A percentile compares a stretch with the other conserved stretches of the same genome.
Evolutionary conservation across 2,113 vertebrate species (phyloP).

Genomic region (Dascyllus trimaculatus): DNA sequence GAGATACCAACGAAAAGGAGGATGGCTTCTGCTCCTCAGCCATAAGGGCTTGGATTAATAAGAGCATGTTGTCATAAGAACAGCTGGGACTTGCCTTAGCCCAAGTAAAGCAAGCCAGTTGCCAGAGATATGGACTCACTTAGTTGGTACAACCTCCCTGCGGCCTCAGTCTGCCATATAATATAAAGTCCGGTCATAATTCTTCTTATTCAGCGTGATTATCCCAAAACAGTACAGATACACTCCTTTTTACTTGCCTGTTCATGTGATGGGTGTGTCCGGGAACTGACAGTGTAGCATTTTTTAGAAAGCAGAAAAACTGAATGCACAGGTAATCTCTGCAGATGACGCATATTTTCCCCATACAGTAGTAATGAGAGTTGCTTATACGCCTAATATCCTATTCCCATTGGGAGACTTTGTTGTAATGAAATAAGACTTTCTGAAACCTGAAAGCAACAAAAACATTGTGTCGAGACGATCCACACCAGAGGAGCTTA

Average conservation of each 20-base stretch:
- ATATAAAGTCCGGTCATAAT: constrained; percentile 47
- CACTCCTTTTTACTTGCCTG: constrained; percentile 74
- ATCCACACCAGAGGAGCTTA: neutral
- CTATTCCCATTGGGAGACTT: constrained; percentile 27
- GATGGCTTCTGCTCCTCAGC: constrained; percentile 70
- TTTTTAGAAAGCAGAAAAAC: constrained; percentile 58
- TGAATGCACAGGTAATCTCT: constrained; percentile 65
- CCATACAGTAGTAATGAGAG: constrained; percentile 25
- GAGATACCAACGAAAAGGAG: constrained; percentile 68
- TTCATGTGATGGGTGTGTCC: constrained; percentile 79
- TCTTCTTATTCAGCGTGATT: constrained; percentile 52
- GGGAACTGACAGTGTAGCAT: constrained; percentile 32
- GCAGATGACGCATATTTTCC: constrained; percentile 66
- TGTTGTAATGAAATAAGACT: constrained; percentile 37
- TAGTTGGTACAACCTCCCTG: constrained; percentile 61
- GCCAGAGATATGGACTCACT: constrained; percentile 70
- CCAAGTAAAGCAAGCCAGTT: constrained; percentile 65
- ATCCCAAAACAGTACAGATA: constrained; percentile 49
- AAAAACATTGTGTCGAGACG: constrained; percentile 14
- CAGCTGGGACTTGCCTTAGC: constrained; percentile 74
- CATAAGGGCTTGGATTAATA: constrained; percentile 71
- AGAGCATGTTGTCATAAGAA: constrained; percentile 81
- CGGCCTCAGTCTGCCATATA: constrained; percentile 47
- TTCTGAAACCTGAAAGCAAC: constrained; percentile 6
- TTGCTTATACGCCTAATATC: constrained; percentile 1